Conservation (phyloP, 2,888 invertebrate genomes). For the Creontiades dilutus region DNA sequence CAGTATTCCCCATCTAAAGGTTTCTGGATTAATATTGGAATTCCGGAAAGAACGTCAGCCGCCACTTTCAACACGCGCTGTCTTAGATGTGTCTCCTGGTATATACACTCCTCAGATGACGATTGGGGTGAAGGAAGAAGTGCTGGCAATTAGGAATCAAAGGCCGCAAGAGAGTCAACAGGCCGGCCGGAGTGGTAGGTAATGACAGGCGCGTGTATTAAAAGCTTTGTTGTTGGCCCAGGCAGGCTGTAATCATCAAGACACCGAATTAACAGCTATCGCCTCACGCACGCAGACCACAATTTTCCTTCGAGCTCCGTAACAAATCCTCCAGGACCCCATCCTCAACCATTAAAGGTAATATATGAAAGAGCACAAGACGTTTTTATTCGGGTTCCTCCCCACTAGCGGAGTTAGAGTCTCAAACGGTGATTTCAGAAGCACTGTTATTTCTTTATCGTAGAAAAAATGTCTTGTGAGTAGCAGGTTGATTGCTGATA, state of each 20-base stretch:
- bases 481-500: not conserved
- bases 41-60: too few relatives aligned
- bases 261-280: constrained; percentile 69
- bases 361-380: constrained; percentile 48
- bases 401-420: not conserved
- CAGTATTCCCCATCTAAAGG: too few relatives aligned
- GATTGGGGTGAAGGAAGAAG: constrained; percentile 8
- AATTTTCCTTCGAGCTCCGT: constrained; percentile 52
- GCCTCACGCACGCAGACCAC: constrained; percentile 71
- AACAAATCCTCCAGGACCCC: constrained; percentile 57
- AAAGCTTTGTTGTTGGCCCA: constrained; percentile 67
- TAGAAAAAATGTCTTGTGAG: not conserved
- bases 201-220: constrained; percentile 71
- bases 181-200: constrained; percentile 60
- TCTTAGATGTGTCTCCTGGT: too few relatives aligned
- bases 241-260: constrained; percentile 70
- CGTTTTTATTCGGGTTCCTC: constrained; percentile 26
- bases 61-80: too few relatives aligned
- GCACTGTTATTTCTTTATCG: not conserved
- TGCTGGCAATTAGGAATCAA: constrained; percentile 40
- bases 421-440: not conserved
- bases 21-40: too few relatives aligned
- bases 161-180: constrained; percentile 57
- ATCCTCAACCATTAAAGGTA: constrained; percentile 59
- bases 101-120: constrained; percentile 4